Percentiles rank a stretch among this genome's conserved stretches.
These are phyloP conservation scores for Arenaria interpres DNA, from an alignment of 2,113 vertebrate species.

Conservation along the genomic window DNA sequence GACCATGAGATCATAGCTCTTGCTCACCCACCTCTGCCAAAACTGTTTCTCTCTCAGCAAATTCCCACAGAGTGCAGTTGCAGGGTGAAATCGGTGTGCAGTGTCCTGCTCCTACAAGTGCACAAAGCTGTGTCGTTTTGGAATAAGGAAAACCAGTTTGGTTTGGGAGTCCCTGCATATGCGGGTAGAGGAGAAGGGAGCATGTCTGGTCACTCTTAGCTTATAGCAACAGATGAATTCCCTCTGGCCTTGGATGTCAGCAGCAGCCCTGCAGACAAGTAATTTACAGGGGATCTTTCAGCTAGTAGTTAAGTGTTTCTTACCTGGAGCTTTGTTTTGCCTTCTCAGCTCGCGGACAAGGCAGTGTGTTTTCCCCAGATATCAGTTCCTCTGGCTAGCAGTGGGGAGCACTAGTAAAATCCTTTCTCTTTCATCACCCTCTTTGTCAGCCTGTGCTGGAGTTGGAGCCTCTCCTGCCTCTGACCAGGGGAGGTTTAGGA, in stretches of 20 bases:
- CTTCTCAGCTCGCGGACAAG: background rate
- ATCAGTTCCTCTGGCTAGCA: background rate
- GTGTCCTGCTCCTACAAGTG: background rate
- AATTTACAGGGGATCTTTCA: background rate
- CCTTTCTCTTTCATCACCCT: background rate
- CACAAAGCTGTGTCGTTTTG: background rate
- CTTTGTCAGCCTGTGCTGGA: background rate
- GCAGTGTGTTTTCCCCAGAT: background rate
- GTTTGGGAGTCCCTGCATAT: background rate
- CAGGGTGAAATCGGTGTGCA: background rate
- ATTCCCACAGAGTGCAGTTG: background rate
- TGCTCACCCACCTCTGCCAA: conserved; percentile 26
- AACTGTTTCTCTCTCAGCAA: background rate
- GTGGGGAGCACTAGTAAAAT: background rate
- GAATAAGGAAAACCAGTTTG: background rate
- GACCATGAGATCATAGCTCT: conserved; percentile 58
- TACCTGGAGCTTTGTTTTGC: background rate
- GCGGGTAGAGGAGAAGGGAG: background rate
- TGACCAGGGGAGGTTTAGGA: background rate
- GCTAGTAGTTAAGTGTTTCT: background rate
- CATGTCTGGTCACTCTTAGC: background rate
- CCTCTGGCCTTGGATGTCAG: background rate
- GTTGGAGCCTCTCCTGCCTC: background rate
- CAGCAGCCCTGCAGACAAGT: background rate
- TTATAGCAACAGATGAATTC: background rate